Evolutionary conservation across 2,888 invertebrate species (phyloP).

Genomic region (Netelia virgata): DNA sequence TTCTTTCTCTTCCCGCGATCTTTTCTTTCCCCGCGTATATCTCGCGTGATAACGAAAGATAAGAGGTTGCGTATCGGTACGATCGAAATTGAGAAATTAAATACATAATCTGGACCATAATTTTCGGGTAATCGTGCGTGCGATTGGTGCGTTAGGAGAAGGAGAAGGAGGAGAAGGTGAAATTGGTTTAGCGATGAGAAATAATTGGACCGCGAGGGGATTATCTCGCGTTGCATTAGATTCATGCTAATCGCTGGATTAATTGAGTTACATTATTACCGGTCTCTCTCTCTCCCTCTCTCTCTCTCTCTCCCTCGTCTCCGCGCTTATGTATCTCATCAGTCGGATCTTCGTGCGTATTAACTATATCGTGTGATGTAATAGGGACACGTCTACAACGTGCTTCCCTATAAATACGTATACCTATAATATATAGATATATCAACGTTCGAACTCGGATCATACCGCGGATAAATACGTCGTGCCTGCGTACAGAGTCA

Average conservation of each 20-base stretch:
- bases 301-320: conserved; percentile 4
- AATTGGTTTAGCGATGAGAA: not conserved
- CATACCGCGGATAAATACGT: conserved; percentile 1
- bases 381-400: conserved; percentile 36
- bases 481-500: not conserved
- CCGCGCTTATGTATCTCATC: conserved; percentile 10
- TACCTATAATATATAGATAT: not conserved
- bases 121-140: not conserved
- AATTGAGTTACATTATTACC: conserved; percentile 62
- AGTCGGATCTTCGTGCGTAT: conserved; percentile 28
- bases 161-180: no score
- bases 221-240: conserved; percentile 35
- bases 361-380: conserved; percentile 20
- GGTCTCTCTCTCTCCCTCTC: conserved; percentile 9
- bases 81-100: conserved; percentile 60
- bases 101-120: conserved; percentile 16
- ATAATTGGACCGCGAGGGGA: conserved; percentile 38
- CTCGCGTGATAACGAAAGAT: conserved; percentile 33
- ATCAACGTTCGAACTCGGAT: not conserved
- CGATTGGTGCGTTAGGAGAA: not conserved
- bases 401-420: conserved; percentile 3
- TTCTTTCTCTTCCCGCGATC: conserved; percentile 15
- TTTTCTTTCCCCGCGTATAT: conserved; percentile 24
- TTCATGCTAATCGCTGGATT: conserved; percentile 53
- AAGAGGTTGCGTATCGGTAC: conserved; percentile 26